Conservation (phyloP, 2,113 vertebrate species). For the Trachemys scripta region DNA sequence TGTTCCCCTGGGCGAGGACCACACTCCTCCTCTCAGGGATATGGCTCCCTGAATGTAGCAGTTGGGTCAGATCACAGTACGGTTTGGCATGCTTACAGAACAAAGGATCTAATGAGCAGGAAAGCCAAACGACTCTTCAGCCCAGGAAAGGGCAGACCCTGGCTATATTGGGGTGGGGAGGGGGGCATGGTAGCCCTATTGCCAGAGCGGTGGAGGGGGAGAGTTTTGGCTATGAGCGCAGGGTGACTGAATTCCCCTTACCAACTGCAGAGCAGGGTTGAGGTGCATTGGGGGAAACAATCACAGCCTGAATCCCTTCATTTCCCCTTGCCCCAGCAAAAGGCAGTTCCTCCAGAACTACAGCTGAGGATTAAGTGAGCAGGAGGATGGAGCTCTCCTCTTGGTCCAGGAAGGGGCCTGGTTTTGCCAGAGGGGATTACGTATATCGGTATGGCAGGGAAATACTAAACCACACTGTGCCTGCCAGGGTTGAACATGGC, state of each 20-base stretch:
- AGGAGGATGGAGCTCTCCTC: conserved; percentile 28
- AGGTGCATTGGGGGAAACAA: rapidly evolving
- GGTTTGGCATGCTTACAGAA: neutral
- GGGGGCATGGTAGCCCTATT: rapidly evolving
- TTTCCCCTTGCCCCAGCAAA: neutral
- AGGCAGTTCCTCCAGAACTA: neutral
- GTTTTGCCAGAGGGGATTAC: conserved; percentile 25
- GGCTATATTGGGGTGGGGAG: neutral
- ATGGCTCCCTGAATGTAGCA: neutral
- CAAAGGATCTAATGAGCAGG: neutral
- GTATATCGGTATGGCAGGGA: conserved; percentile 69
- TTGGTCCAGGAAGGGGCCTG: neutral
- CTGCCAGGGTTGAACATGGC: conserved; percentile 74
- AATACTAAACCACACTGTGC: conserved; percentile 79
- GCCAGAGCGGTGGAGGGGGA: neutral
- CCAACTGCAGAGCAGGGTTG: neutral
- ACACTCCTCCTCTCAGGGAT: rapidly evolving
- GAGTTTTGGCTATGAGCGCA: neutral
- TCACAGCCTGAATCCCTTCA: neutral
- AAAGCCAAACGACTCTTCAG: conserved; percentile 20
- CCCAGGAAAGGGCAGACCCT: neutral
- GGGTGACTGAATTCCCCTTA: neutral
- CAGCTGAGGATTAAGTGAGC: conserved; percentile 36
- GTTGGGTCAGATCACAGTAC: neutral
- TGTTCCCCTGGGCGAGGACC: neutral